Evolutionary conservation across 2,113 vertebrate species (phyloP).

Genomic region (Gnathonemus longibarbis): DNA sequence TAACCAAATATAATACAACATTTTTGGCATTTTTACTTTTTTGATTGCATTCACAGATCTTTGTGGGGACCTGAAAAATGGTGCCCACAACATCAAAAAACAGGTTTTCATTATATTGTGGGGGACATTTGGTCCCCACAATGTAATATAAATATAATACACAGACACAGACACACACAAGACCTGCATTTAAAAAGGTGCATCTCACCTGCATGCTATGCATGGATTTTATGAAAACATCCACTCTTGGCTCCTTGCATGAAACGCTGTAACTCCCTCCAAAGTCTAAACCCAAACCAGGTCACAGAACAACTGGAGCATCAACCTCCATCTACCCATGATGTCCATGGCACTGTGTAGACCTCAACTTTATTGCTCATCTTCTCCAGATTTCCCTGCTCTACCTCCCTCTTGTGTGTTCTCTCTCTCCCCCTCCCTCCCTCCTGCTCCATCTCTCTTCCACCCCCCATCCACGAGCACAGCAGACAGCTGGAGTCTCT

Average conservation of each 20-base stretch:
- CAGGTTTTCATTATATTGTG: no score
- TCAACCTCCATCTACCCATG: not conserved
- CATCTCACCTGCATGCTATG: not conserved
- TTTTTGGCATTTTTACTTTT: no score
- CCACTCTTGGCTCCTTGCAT: not conserved
- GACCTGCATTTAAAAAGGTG: not conserved
- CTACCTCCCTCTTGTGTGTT: not conserved
- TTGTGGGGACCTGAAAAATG: no score
- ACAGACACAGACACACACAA: not conserved
- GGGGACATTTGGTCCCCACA: no score
- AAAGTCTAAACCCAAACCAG: constrained; percentile 6
- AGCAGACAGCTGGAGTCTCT: constrained; percentile 11
- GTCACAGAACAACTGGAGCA: not conserved
- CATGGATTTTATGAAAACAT: not conserved
- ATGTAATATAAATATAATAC: no score
- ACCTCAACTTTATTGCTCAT: not conserved
- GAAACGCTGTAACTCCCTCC: not conserved
- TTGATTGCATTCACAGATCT: no score
- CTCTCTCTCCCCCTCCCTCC: not conserved
- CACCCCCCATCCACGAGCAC: not conserved
- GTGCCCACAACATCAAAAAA: no score
- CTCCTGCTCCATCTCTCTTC: not conserved
- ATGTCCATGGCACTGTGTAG: not conserved
- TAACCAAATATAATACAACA: no score
- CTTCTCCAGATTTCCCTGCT: not conserved